Conservation (phyloP, 2,113 vertebrate species). For the Pangasianodon gigas region DNA sequence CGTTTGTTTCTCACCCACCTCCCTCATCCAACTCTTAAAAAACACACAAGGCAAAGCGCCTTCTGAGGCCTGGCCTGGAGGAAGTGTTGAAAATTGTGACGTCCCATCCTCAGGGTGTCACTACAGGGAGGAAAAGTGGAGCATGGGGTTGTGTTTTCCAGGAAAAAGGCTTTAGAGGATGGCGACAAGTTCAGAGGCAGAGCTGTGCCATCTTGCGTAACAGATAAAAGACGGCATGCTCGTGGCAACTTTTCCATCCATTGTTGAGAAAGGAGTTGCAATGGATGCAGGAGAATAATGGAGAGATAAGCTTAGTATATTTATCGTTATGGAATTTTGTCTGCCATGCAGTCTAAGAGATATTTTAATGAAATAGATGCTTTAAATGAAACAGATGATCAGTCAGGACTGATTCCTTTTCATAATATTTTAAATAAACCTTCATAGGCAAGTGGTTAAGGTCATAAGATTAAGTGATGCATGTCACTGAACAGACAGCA, state of each 20-base stretch:
- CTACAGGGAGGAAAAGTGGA: constrained; percentile 53
- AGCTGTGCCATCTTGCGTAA: constrained; percentile 60
- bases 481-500: neutral
- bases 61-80: constrained; percentile 55
- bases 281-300: neutral
- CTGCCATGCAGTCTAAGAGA: neutral
- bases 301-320: neutral
- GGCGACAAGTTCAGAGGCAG: constrained; percentile 58
- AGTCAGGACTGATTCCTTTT: neutral
- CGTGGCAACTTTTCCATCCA: constrained; percentile 48
- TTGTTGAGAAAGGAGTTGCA: constrained; percentile 31
- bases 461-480: neutral
- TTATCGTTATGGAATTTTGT: neutral
- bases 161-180: constrained; percentile 66
- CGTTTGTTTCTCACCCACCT: constrained; percentile 76
- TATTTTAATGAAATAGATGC: neutral
- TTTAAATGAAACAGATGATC: neutral
- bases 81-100: constrained; percentile 73
- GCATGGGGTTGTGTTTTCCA: constrained; percentile 69
- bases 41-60: constrained; percentile 68
- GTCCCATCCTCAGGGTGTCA: constrained; percentile 73
- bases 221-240: constrained; percentile 57
- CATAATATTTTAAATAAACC: neutral
- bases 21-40: constrained; percentile 62
- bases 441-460: no score